A percentile compares a stretch with the other conserved stretches of the same genome.
These are phyloP conservation scores for Tiliqua scincoides DNA, from an alignment of 2,113 vertebrate genomes.

Conservation along the genomic window DNA sequence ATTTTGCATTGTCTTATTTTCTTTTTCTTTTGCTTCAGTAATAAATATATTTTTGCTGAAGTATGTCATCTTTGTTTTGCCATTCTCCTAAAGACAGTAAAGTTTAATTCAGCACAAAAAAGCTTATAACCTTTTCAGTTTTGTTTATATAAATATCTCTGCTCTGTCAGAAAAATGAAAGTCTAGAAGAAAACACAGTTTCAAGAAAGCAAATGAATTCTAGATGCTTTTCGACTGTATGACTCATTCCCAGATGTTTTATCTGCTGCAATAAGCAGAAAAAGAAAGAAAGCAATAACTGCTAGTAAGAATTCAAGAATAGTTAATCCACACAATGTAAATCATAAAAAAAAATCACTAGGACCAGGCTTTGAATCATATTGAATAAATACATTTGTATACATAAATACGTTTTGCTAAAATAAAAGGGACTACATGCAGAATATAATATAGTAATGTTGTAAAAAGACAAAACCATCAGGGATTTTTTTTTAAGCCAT, in stretches of 20 bases:
- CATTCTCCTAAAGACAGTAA: slow-evolving; percentile 25
- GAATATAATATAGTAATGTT: neutral
- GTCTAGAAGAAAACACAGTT: slow-evolving; percentile 28
- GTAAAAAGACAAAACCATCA: neutral
- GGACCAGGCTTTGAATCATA: slow-evolving; percentile 13
- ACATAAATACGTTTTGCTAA: neutral
- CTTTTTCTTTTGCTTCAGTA: neutral
- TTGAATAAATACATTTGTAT: neutral
- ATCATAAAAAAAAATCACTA: slow-evolving; percentile 11
- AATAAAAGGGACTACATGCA: neutral
- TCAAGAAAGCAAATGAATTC: slow-evolving; percentile 35
- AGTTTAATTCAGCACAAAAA: slow-evolving; percentile 32
- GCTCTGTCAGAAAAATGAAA: neutral
- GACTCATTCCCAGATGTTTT: slow-evolving; percentile 20
- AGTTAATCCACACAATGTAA: slow-evolving; percentile 12
- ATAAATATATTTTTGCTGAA: slow-evolving; percentile 39
- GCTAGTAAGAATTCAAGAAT: slow-evolving; percentile 20
- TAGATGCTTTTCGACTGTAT: slow-evolving; percentile 47
- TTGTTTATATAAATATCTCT: slow-evolving; percentile 42
- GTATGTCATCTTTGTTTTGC: neutral
- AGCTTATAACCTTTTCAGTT: slow-evolving; percentile 39
- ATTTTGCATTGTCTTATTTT: neutral
- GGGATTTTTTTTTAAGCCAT: neutral
- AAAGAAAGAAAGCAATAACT: slow-evolving; percentile 18
- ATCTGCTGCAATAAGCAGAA: slow-evolving; percentile 45